These are phyloP conservation scores for Delia radicum DNA, from an alignment of 1,140 invertebrate species.

Conservation along the genomic window DNA sequence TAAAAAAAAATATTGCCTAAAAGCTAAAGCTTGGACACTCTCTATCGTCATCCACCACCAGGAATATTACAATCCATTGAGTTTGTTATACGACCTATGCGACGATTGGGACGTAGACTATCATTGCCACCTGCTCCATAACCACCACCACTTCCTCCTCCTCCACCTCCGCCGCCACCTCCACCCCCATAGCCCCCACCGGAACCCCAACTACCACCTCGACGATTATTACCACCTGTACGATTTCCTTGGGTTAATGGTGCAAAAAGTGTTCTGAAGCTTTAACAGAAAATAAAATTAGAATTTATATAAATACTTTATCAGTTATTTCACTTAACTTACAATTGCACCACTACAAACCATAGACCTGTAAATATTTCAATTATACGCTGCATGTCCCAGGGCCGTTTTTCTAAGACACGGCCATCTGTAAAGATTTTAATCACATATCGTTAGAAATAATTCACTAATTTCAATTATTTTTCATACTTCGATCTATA, in stretches of 20 bases:
- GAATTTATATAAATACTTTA: too few relatives aligned
- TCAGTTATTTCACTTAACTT: neutral
- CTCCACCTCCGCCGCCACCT: constrained; percentile 15
- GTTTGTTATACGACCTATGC: constrained; percentile 27
- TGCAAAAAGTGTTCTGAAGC: constrained; percentile 25
- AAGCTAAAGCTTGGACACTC: constrained; percentile 26
- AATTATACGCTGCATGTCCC: constrained; percentile 22
- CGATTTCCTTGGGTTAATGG: constrained; percentile 26
- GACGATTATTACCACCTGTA: neutral
- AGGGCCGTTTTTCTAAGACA: constrained; percentile 28
- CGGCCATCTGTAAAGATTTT: constrained; percentile 25
- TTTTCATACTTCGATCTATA: constrained; percentile 27
- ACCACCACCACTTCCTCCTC: constrained; percentile 10
- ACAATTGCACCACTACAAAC: constrained; percentile 27
- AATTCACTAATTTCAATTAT: neutral
- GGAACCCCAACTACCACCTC: constrained; percentile 16
- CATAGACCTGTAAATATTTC: constrained; percentile 29
- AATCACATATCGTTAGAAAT: neutral
- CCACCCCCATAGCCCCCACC: constrained; percentile 25
- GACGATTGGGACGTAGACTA: constrained; percentile 28
- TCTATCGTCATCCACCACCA: constrained; percentile 28
- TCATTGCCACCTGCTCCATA: constrained; percentile 14
- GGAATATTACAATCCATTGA: constrained; percentile 33
- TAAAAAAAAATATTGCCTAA: constrained; percentile 8
- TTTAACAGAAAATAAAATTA: neutral